Evolutionary conservation across 2,797 vertebrate species (phyloP).

Genomic region (Limnodromus scolopaceus): DNA sequence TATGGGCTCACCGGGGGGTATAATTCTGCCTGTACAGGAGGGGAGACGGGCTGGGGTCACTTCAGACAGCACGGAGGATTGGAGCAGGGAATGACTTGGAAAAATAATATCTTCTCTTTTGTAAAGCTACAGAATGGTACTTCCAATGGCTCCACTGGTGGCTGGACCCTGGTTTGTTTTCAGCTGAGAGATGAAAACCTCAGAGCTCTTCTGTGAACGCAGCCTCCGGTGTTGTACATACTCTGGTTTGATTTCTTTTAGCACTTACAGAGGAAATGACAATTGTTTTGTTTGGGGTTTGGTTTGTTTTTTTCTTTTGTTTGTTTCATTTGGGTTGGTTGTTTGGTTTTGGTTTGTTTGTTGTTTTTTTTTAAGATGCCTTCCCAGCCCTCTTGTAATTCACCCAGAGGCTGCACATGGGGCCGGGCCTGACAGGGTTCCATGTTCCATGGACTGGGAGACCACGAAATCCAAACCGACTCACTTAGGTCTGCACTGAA

Average conservation of each 20-base stretch:
- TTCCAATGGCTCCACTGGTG: background rate
- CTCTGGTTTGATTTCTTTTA: background rate
- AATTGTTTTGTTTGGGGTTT: background rate
- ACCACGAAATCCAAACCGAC: background rate
- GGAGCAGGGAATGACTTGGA: background rate
- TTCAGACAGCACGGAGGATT: background rate
- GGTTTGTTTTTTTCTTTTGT: background rate
- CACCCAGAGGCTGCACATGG: rapidly evolving
- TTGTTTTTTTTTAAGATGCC: background rate
- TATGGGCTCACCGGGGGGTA: too few relatives aligned
- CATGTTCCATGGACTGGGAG: rapidly evolving
- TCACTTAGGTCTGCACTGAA: rapidly evolving
- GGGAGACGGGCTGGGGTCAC: too few relatives aligned
- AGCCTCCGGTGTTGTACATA: rapidly evolving
- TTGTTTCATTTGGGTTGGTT: background rate
- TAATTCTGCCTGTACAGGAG: rapidly evolving
- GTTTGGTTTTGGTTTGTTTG: too few relatives aligned
- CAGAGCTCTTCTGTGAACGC: background rate
- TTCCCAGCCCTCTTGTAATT: background rate
- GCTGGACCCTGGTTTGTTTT: background rate
- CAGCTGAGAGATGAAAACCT: background rate
- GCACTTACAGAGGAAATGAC: background rate
- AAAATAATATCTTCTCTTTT: background rate
- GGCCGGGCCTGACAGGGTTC: background rate
- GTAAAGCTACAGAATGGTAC: background rate